Evolutionary conservation across 1,140 invertebrate genomes (phyloP).

Genomic region (Bathynomus jamesi): DNA sequence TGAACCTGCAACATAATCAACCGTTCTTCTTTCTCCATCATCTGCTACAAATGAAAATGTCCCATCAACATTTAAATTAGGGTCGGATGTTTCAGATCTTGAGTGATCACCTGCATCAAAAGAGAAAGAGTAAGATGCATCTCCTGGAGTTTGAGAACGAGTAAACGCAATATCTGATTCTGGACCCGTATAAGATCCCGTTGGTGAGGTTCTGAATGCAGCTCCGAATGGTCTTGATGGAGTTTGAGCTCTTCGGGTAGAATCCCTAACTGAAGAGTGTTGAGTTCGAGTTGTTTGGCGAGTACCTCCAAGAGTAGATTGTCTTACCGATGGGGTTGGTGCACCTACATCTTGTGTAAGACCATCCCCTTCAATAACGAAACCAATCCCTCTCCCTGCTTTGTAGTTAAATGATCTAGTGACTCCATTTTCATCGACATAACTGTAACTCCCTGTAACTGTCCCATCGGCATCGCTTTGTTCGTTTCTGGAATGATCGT

Average conservation of each 20-base stretch:
- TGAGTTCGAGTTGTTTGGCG: neutral
- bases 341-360: constrained; percentile 13
- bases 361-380: constrained; percentile 29
- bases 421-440: constrained; percentile 38
- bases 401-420: constrained; percentile 26
- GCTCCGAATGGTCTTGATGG: neutral
- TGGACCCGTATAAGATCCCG: no score
- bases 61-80: constrained; percentile 25
- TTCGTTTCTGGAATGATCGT: constrained; percentile 36
- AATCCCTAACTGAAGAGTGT: neutral
- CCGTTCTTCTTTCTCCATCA: constrained; percentile 21
- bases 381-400: constrained; percentile 32
- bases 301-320: neutral
- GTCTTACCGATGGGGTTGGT: neutral
- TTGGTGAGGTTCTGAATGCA: no score
- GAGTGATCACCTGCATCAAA: constrained; percentile 37
- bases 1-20: constrained; percentile 22
- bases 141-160: no score
- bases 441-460: constrained; percentile 41
- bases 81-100: constrained; percentile 23
- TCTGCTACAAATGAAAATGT: constrained; percentile 28
- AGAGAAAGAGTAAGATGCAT: constrained; percentile 27
- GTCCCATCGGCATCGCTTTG: constrained; percentile 37
- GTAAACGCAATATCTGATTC: neutral
- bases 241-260: neutral